Conservation (phyloP, 2,797 vertebrate genomes). For the Trachurus trachurus region DNA sequence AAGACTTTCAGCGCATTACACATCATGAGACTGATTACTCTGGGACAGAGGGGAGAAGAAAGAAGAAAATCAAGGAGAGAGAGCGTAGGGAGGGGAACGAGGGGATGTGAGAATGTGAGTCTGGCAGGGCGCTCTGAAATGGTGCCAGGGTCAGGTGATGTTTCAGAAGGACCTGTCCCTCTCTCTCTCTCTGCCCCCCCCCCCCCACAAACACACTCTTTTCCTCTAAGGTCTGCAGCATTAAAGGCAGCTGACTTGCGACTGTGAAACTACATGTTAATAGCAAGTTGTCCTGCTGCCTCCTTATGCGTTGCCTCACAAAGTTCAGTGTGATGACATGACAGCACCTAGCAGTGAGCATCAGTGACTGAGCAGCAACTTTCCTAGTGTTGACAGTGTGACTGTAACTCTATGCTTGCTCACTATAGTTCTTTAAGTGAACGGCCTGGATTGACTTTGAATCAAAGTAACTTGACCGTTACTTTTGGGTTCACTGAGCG, state of each 20-base stretch:
- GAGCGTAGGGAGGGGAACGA: constrained; percentile 2
- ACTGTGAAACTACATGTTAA: constrained; percentile 50
- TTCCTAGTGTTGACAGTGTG: constrained; percentile 24
- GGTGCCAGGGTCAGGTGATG: constrained; percentile 84
- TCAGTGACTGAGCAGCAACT: constrained; percentile 34
- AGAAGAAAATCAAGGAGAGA: constrained; percentile 60
- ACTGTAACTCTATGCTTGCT: constrained; percentile 40
- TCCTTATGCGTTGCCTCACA: constrained; percentile 39
- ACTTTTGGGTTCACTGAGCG: constrained; percentile 55
- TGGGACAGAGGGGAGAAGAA: constrained; percentile 71
- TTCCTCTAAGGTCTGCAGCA: constrained; percentile 18
- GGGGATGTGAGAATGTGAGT: constrained; percentile 69
- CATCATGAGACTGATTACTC: constrained; percentile 87
- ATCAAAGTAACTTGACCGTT: constrained; percentile 40
- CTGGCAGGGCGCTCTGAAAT: constrained; percentile 73
- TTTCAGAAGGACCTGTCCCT: constrained; percentile 58
- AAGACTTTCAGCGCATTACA: constrained; percentile 82
- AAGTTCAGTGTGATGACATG: constrained; percentile 51
- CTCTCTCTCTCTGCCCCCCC: constrained; percentile 22
- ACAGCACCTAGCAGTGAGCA: constrained; percentile 45
- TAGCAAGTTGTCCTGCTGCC: constrained; percentile 46
- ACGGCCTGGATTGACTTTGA: constrained; percentile 42
- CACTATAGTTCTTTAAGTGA: constrained; percentile 34
- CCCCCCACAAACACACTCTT: constrained; percentile 15
- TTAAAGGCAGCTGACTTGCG: constrained; percentile 37